Conservation (phyloP, 2,113 vertebrate species). For the Caloenas nicobarica region DNA sequence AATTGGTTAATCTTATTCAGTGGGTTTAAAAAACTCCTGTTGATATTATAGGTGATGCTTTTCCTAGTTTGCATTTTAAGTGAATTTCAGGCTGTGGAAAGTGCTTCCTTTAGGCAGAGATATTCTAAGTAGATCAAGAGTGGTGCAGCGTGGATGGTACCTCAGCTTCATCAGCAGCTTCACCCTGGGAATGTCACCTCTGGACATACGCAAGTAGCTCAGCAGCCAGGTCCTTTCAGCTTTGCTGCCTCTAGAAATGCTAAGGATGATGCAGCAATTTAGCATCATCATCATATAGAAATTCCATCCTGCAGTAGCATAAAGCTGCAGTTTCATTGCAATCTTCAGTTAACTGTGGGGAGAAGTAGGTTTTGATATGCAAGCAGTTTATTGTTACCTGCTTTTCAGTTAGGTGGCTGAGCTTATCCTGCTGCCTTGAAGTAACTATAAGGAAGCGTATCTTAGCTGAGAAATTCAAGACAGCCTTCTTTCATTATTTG, state of each 20-base stretch:
- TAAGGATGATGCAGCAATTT: not conserved
- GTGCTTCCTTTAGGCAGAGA: slow-evolving; percentile 17
- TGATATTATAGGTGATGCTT: not conserved
- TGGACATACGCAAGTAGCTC: not conserved
- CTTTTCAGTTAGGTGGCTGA: not conserved
- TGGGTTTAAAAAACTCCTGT: not conserved
- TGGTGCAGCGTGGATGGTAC: not conserved
- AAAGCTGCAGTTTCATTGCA: not conserved
- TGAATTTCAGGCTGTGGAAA: not conserved
- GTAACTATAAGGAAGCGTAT: not conserved
- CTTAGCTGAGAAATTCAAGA: too few species aligned
- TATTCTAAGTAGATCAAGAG: not conserved
- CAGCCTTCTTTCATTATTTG: too few species aligned
- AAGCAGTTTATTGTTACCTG: not conserved
- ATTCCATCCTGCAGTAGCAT: not conserved
- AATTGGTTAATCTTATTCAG: not conserved
- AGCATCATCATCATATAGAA: not conserved
- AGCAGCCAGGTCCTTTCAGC: not conserved
- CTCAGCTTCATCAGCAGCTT: not conserved
- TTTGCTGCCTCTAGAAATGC: not conserved
- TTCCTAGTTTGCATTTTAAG: slow-evolving; percentile 33
- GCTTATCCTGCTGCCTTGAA: not conserved
- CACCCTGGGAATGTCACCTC: not conserved
- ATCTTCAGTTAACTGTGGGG: not conserved
- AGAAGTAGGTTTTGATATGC: not conserved